phyloP scores from a whole-genome alignment of 2,888 invertebrate species.

The Sipha maydis region DNA sequence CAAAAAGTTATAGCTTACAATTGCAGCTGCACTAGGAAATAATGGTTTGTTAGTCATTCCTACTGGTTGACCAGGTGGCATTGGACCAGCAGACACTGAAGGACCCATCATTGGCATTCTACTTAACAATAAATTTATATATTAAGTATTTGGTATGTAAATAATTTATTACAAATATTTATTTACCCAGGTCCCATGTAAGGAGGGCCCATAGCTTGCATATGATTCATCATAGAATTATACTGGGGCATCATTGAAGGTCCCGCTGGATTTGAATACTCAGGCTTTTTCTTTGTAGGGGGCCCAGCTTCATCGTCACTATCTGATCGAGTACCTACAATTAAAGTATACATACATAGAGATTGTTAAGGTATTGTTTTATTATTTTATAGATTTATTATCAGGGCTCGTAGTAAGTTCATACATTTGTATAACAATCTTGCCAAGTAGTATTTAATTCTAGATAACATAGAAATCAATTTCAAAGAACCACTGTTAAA shows the following conservation, averaged over 20 bases:
- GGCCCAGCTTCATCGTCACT: conserved; percentile 87
- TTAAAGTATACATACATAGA: background rate
- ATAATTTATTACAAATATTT: conserved; percentile 41
- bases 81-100: conserved; percentile 67
- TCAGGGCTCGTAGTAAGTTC: no score
- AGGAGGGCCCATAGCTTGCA: conserved; percentile 80
- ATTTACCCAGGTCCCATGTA: conserved; percentile 78
- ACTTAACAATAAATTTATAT: background rate
- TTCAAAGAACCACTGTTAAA: no score
- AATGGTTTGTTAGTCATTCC: conserved; percentile 73
- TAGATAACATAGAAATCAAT: no score
- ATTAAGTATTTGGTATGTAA: background rate
- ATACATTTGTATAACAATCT: no score
- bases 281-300: conserved; percentile 79
- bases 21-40: conserved; percentile 81
- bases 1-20: conserved; percentile 65
- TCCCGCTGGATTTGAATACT: conserved; percentile 70
- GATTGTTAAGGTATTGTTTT: background rate
- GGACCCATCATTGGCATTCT: conserved; percentile 63
- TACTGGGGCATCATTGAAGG: conserved; percentile 71
- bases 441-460: no score
- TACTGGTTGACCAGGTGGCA: conserved; percentile 68
- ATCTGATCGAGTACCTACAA: conserved; percentile 71
- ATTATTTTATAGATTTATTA: no score
- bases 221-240: conserved; percentile 70